Conservation (phyloP, 2,113 vertebrate species). For the Gymnocephalus cernua region DNA sequence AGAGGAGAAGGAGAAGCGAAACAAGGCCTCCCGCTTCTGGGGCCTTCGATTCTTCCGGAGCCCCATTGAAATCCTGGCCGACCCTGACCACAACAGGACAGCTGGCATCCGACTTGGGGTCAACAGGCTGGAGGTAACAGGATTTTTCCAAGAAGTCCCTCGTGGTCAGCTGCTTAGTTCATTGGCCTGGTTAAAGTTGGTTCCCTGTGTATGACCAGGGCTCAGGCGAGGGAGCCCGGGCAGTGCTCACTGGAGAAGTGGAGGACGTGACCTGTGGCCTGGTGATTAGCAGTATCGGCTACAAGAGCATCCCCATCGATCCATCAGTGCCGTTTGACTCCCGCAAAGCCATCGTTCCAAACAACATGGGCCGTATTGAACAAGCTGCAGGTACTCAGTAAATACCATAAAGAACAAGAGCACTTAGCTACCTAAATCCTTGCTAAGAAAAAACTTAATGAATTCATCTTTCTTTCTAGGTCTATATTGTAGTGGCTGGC, state of each 20-base stretch:
- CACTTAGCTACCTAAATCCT: not conserved
- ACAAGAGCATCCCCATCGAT: conserved; percentile 90
- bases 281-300: conserved; percentile 94
- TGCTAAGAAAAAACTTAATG: not conserved
- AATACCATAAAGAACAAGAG: not conserved
- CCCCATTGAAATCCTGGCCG: conserved; percentile 88
- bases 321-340: conserved; percentile 90
- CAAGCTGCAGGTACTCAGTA: conserved; percentile 84
- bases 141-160: not conserved
- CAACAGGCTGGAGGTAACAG: conserved; percentile 90
- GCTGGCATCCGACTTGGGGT: conserved; percentile 89
- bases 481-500: conserved; percentile 97
- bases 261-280: conserved; percentile 93
- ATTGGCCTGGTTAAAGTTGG: fast-evolving
- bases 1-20: conserved; percentile 50
- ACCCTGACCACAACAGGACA: conserved; percentile 65
- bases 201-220: conserved; percentile 78
- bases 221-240: conserved; percentile 83
- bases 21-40: conserved; percentile 81
- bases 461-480: conserved; percentile 76
- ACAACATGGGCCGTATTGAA: conserved; percentile 88
- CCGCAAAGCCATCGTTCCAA: conserved; percentile 88
- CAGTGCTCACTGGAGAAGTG: conserved; percentile 86
- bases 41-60: conserved; percentile 92
- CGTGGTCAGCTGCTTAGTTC: not conserved